Percentiles rank a stretch among this genome's conserved stretches.
These are phyloP conservation scores for Caenorhabditis becei DNA, from an alignment of 2,888 invertebrate genomes.

Conservation along the genomic window DNA sequence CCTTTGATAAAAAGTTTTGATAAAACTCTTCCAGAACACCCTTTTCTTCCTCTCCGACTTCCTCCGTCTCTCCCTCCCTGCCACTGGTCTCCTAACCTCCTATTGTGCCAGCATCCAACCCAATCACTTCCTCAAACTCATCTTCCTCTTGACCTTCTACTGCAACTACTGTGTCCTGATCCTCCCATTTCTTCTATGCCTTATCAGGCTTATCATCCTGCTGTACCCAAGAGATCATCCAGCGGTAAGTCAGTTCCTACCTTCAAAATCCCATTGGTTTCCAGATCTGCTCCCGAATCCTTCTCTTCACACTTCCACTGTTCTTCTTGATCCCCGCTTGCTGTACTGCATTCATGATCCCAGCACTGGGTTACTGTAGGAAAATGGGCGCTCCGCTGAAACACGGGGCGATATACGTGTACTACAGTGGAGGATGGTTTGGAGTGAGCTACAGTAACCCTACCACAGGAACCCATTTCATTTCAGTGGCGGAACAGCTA, in stretches of 20 bases:
- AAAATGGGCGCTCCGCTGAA: conserved; percentile 36
- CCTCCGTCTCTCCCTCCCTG: conserved; percentile 36
- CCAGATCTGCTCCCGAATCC: conserved; percentile 29
- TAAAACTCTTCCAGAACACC: conserved; percentile 42
- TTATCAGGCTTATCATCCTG: conserved; percentile 23
- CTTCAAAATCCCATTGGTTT: neutral
- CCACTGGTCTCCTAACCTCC: conserved; percentile 32
- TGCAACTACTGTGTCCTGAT: conserved; percentile 45
- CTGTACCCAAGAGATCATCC: conserved; percentile 30
- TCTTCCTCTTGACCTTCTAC: conserved; percentile 43
- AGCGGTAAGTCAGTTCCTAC: conserved; percentile 14
- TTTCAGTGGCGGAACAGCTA: conserved; percentile 45
- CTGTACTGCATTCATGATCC: conserved; percentile 46
- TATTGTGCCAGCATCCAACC: conserved; percentile 38
- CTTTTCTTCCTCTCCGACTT: conserved; percentile 40
- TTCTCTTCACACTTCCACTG: conserved; percentile 12
- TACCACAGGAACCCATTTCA: neutral
- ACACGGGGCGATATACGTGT: conserved; percentile 38
- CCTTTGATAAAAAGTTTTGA: too few relatives aligned
- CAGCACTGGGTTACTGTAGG: conserved; percentile 52
- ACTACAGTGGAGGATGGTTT: conserved; percentile 28
- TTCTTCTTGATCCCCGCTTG: conserved; percentile 24
- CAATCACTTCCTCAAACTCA: conserved; percentile 43
- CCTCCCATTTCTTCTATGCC: conserved; percentile 36
- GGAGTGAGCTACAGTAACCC: conserved; percentile 10